These are phyloP conservation scores for Platyscapa corneri DNA, from an alignment of 1,140 invertebrate species.

Conservation along the genomic window DNA sequence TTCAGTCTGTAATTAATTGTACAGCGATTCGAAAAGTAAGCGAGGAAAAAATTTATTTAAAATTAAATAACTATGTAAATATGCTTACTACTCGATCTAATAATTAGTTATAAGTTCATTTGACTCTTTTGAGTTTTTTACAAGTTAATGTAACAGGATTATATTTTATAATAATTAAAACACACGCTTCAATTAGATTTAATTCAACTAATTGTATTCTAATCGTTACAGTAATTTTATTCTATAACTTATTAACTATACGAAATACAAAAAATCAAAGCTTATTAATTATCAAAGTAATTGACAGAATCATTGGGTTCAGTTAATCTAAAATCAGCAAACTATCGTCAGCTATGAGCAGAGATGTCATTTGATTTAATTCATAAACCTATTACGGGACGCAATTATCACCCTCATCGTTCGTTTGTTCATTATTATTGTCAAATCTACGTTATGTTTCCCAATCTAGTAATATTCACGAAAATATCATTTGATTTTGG, in stretches of 20 bases:
- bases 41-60: too few relatives aligned
- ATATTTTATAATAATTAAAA: too few relatives aligned
- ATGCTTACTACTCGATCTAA: too few relatives aligned
- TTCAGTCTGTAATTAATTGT: background rate
- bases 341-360: background rate
- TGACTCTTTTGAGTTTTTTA: background rate
- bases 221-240: too few relatives aligned
- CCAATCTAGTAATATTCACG: background rate
- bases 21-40: too few relatives aligned
- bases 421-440: constrained; percentile 24
- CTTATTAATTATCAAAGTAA: constrained; percentile 18
- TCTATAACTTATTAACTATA: background rate
- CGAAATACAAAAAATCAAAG: background rate
- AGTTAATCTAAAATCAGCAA: constrained; percentile 3
- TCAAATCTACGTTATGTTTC: background rate
- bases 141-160: background rate
- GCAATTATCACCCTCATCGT: constrained; percentile 18
- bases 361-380: constrained; percentile 20
- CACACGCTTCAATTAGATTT: too few relatives aligned
- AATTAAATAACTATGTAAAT: too few relatives aligned
- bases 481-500: background rate
- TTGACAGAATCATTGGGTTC: constrained; percentile 22
- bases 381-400: background rate
- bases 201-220: too few relatives aligned
- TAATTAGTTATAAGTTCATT: too few relatives aligned